Conservation (phyloP, 23 tunicate genomes). For the Trididemnum clinides region DNA sequence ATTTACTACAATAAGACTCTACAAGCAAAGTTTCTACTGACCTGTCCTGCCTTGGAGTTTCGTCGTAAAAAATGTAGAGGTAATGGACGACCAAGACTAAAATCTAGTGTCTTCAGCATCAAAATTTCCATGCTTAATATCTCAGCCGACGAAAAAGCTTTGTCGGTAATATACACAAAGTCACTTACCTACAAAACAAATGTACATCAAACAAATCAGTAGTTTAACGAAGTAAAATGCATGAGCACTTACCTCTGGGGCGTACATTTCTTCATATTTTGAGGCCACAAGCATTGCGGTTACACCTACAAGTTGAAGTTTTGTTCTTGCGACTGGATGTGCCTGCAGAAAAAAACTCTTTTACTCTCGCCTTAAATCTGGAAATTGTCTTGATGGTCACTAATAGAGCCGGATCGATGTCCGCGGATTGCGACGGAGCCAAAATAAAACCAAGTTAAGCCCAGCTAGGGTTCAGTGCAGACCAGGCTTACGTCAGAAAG, state of each 20-base stretch:
- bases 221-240: background rate
- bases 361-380: no score
- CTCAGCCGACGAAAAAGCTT: conserved; percentile 75
- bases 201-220: background rate
- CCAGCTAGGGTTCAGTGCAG: no score
- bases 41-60: conserved; percentile 94
- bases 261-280: conserved; percentile 98
- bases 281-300: conserved; percentile 95
- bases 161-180: conserved; percentile 92
- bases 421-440: no score
- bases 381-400: no score
- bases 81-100: conserved; percentile 74
- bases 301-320: conserved; percentile 94
- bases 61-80: conserved; percentile 91
- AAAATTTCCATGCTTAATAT: conserved; percentile 77
- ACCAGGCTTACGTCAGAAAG: no score
- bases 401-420: no score
- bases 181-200: conserved; percentile 54
- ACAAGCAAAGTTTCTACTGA: background rate
- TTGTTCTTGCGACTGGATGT: conserved; percentile 59
- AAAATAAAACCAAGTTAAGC: no score
- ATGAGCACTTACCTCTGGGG: conserved; percentile 77
- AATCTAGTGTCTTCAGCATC: conserved; percentile 81
- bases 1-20: background rate
- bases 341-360: conserved; percentile 35